Evolutionary conservation across 2,797 vertebrate species (phyloP), one percentile per base, ranked within the genome.

Genomic region (Nyctalus aviator): DNA sequence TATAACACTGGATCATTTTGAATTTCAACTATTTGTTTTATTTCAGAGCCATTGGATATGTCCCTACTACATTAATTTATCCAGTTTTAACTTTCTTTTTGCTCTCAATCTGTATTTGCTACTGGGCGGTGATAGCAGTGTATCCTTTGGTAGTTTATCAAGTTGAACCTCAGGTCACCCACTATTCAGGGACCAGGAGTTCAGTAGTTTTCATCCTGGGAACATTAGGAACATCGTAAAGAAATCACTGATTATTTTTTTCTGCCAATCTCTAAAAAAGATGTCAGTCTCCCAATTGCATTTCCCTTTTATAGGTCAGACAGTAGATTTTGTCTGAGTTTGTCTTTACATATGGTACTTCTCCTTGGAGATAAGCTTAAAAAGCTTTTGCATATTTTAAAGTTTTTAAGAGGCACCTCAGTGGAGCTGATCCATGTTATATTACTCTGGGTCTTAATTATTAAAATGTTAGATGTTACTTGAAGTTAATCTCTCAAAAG

Each of bases 81-180:
- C 99, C 99, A 2, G 86, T 99, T 32, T 95, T 99, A 97, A 99
- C 99, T 94, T 99, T 99, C 98, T 93, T 99, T 89, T 98, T 99
- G 64, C 98, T 99, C 96, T 98, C 99, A 44, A 96, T 99, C 96
- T 99, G 99, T 96, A 99, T 99, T 90, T 98, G 98, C 66, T 99
- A 99, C 97, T 99, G 99, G 98, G 99, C 98, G 0, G 98, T 99
- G 91, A 99, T 98, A 78, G 99, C 99, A n/a, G 98, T 99, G 99
- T 99, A 99, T 99, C 99, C 99, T 99, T 98, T 88, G 41, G 13
- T 92, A 82, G 87, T 0, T 62, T 44, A 92, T 23, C 3, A 69
- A 44, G 68, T 59, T 30, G 78, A 71, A n/a, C 17, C 53, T 88
- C 1, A 20, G 46, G 11, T 86, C 35, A 83, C 17, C 21, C 73